Evolutionary conservation across 2,113 vertebrate species (phyloP), one percentile per base, ranked within the genome.

Genomic region (Rhinopomastus cyanomelas): DNA sequence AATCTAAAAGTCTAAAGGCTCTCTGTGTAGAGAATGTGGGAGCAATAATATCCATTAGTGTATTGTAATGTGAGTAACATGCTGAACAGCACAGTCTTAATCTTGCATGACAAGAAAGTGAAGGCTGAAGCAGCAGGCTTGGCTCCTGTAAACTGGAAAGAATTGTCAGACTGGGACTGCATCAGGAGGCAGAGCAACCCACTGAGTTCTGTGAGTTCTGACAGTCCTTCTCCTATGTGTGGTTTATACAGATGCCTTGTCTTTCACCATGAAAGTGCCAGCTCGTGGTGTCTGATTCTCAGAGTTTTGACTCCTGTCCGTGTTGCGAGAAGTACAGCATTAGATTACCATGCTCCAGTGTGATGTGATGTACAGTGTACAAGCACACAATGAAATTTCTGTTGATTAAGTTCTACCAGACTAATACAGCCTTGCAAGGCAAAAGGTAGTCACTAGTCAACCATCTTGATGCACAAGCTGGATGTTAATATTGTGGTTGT

Each of bases 11-110:
- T 26, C n/a, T 56, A 42, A 66, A 78, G 1, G 5, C 19, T 51
- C 11, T 37, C 30, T 49, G 44, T 30, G 39, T 69, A 26, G 17
- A 76, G 25, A 10, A 46, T 51, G 20, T 51, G 7, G 22, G 36
- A 76, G 11, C 2, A 1, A 29, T 69, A 13, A 34, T 11, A 37
- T 8, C 9, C 0, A 0, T 55, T 19, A 39, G 4, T 44, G 19
- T 29, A 26, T 10, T 37, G 16, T 30, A 37, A 81, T 11, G 8
- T 30, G 23, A 44, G 10, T 27, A 55, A n/a, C 30, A 15, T 9
- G 36, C 39, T 2, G 0, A 85, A 18, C 6, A 60, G 46, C 5
- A 9, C 10, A 36, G 21, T 10, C n/a, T 85, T 49, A 65, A 1
- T 25, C 6, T 57, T 61, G 16, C 12, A 30, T 32, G 56, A n/a